phyloP scores from a whole-genome alignment of 2,113 vertebrate genomes.

The Eurypyga helias region DNA sequence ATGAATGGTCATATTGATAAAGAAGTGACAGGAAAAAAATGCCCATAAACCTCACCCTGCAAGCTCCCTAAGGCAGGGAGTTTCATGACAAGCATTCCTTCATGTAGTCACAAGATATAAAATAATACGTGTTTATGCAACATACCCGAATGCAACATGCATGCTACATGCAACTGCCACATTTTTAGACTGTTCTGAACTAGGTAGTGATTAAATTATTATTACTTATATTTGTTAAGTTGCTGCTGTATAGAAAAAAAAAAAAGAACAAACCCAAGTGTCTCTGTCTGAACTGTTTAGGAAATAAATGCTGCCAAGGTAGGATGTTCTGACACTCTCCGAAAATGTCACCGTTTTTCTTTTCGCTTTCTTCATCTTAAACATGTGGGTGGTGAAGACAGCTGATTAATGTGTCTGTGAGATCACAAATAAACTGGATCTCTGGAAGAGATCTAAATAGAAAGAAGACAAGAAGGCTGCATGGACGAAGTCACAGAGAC shows the following conservation, averaged over 20 bases:
- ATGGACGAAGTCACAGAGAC: background rate
- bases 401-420: background rate
- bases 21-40: background rate
- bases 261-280: background rate
- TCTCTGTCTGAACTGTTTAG: background rate
- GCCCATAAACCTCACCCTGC: background rate
- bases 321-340: background rate
- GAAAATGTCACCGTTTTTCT: slow-evolving; percentile 3
- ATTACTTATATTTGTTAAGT: background rate
- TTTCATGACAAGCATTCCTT: background rate
- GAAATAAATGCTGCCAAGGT: background rate
- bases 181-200: background rate
- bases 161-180: background rate
- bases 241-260: background rate
- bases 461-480: background rate
- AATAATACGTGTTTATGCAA: background rate
- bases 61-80: background rate
- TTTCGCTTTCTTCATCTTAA: slow-evolving; percentile 11
- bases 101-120: background rate
- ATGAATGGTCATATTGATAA: background rate
- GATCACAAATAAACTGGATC: background rate
- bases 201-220: background rate
- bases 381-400: background rate
- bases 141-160: background rate
- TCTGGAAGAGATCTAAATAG: background rate